Evolutionary conservation across 2,888 invertebrate genomes (phyloP).

Genomic region (Petrolisthes cinctipes): DNA sequence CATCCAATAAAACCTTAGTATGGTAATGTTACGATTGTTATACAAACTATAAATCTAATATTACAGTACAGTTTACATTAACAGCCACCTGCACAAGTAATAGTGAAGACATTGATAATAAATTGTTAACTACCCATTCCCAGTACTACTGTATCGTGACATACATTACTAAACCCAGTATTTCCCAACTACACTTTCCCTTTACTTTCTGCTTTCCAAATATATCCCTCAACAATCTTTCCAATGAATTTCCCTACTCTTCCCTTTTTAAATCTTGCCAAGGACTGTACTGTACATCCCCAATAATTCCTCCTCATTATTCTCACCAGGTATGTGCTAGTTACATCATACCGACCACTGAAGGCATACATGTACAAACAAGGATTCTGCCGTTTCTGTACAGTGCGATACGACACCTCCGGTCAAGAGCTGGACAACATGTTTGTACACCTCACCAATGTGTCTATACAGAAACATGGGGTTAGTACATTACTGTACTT

Average conservation of each 20-base stretch:
- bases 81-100: too few relatives aligned
- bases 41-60: too few relatives aligned
- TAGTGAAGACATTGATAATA: too few relatives aligned
- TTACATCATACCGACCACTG: slow-evolving; percentile 91
- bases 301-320: neutral
- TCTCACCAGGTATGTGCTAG: slow-evolving; percentile 82
- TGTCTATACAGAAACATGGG: slow-evolving; percentile 97
- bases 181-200: too few relatives aligned
- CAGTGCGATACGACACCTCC: slow-evolving; percentile 87
- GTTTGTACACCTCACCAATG: slow-evolving; percentile 96
- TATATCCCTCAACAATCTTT: neutral
- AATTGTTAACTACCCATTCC: too few relatives aligned
- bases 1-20: too few relatives aligned
- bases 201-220: neutral
- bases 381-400: slow-evolving; percentile 96
- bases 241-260: neutral
- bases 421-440: slow-evolving; percentile 89
- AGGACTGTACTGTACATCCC: neutral
- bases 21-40: too few relatives aligned
- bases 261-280: neutral
- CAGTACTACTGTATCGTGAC: too few relatives aligned
- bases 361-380: slow-evolving; percentile 92
- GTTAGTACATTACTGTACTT: slow-evolving; percentile 71
- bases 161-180: too few relatives aligned
- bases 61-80: too few relatives aligned